Evolutionary conservation across 2,888 invertebrate genomes (phyloP).

Genomic region (Formica aserva): DNA sequence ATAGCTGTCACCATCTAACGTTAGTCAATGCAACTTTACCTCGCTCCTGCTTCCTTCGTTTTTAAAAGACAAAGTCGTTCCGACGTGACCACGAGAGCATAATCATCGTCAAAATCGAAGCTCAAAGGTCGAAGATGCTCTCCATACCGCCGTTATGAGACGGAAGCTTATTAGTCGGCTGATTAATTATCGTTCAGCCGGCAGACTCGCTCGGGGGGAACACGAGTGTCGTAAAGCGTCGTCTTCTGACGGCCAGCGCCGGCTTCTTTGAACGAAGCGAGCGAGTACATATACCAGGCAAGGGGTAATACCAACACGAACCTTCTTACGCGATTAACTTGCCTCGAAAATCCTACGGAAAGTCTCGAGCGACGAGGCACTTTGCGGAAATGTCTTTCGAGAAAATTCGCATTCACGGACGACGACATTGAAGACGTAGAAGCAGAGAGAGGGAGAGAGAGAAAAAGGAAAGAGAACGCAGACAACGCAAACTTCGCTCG

Average conservation of each 20-base stretch:
- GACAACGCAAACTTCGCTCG: conserved; percentile 25
- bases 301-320: conserved; percentile 48
- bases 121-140: conserved; percentile 65
- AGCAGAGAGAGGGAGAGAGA: background rate
- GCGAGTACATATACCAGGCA: conserved; percentile 19
- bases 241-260: conserved; percentile 57
- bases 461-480: background rate
- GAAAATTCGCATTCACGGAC: conserved; percentile 39
- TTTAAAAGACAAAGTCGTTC: conserved; percentile 56
- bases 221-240: conserved; percentile 64
- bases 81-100: conserved; percentile 42
- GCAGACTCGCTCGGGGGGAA: conserved; percentile 45
- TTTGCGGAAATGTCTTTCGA: conserved; percentile 47
- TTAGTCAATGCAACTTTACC: conserved; percentile 67
- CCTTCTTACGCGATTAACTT: conserved; percentile 59
- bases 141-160: conserved; percentile 49
- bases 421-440: conserved; percentile 10
- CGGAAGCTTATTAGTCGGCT: conserved; percentile 66
- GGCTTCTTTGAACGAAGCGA: conserved; percentile 56
- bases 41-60: conserved; percentile 23
- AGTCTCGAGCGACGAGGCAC: conserved; percentile 41
- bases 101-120: conserved; percentile 69
- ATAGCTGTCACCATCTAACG: conserved; percentile 59
- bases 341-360: conserved; percentile 42
- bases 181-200: conserved; percentile 71